These are phyloP conservation scores for Eurystomus gularis DNA, from an alignment of 2,113 vertebrate species.

Conservation along the genomic window DNA sequence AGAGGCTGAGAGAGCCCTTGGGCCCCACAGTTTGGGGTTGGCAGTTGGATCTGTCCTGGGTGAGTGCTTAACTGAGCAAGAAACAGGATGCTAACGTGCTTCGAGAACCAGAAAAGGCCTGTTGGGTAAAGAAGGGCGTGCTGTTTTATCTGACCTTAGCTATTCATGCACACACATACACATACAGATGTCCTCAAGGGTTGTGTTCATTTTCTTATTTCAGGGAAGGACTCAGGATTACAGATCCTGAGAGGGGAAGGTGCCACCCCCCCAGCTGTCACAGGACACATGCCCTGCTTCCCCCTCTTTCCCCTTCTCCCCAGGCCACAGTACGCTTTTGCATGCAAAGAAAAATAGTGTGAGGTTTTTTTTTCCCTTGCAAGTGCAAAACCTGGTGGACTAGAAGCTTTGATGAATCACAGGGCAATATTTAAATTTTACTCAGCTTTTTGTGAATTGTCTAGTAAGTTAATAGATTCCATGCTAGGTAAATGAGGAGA, in stretches of 20 bases:
- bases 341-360: neutral
- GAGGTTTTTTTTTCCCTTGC: neutral
- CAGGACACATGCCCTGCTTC: rapidly evolving
- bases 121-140: neutral
- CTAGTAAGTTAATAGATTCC: neutral
- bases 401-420: neutral
- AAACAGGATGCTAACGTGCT: neutral
- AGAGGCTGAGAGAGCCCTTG: neutral
- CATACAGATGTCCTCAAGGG: neutral
- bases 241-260: neutral
- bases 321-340: neutral
- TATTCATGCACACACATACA: neutral
- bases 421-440: neutral
- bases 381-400: neutral
- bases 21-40: neutral
- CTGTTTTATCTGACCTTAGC: neutral
- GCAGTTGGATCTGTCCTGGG: neutral
- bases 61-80: neutral
- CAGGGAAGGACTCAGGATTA: neutral
- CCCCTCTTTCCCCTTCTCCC: neutral
- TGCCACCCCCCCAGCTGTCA: neutral
- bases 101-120: neutral
- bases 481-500: neutral
- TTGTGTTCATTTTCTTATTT: neutral
- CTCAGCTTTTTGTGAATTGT: neutral